phyloP scores from a whole-genome alignment of 2,113 vertebrate genomes.

The Erpornis zantholeuca region DNA sequence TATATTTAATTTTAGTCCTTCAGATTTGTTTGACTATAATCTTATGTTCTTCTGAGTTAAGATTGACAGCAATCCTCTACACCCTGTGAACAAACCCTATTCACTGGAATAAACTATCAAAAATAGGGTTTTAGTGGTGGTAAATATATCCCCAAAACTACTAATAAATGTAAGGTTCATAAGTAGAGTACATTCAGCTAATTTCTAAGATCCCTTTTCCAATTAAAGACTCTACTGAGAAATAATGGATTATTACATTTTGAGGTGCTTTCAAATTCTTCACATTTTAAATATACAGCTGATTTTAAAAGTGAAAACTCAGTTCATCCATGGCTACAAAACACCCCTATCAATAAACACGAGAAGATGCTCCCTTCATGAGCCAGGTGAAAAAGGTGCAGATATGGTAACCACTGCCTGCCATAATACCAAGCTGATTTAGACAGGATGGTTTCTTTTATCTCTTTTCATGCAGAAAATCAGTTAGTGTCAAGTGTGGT shows the following conservation, averaged over 20 bases:
- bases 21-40: neutral
- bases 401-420: neutral
- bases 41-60: neutral
- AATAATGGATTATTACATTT: neutral
- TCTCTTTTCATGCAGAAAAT: constrained; percentile 11
- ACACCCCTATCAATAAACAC: neutral
- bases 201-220: neutral
- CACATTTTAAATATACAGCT: neutral
- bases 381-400: neutral
- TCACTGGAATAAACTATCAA: neutral
- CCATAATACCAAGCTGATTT: neutral
- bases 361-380: neutral
- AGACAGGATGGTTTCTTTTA: neutral
- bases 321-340: neutral
- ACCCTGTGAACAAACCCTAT: neutral
- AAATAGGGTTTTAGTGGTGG: neutral
- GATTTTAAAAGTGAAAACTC: neutral
- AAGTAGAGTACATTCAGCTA: neutral
- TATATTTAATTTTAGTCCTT: neutral
- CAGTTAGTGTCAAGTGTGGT: neutral
- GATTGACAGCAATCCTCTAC: neutral
- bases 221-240: neutral
- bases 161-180: neutral
- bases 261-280: neutral
- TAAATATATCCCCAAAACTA: neutral